A percentile compares a stretch with the other conserved stretches of the same genome.
Evolutionary conservation across 2,113 vertebrate species (phyloP).

Genomic region (Romanogobio albipinnatus): DNA sequence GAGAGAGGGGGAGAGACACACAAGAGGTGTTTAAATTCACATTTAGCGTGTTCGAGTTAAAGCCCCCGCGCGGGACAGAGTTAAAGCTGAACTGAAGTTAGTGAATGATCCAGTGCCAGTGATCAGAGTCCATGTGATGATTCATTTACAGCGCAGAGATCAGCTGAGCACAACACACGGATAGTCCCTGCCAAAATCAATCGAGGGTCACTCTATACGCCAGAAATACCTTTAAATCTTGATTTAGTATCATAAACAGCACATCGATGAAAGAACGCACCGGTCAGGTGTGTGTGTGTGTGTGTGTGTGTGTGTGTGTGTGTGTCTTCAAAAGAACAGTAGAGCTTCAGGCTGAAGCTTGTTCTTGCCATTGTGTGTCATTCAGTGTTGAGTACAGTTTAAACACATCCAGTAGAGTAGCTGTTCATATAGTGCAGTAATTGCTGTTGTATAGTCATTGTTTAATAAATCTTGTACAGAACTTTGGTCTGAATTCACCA

Average conservation of each 20-base stretch:
- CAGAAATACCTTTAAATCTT: background rate
- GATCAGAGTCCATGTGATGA: slow-evolving; percentile 20
- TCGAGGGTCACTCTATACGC: background rate
- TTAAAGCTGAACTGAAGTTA: background rate
- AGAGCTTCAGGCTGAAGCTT: background rate
- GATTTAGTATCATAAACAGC: background rate
- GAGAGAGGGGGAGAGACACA: background rate
- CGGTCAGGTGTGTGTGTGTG: too few species aligned
- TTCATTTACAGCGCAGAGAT: slow-evolving; percentile 17
- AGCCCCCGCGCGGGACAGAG: background rate
- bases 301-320: background rate
- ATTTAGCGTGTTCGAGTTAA: background rate
- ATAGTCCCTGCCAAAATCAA: slow-evolving; percentile 34
- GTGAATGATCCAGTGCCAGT: background rate
- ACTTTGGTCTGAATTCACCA: too few species aligned
- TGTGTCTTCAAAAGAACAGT: background rate
- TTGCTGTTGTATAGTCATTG: too few species aligned
- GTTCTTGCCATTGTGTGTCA: background rate
- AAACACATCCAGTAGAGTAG: background rate
- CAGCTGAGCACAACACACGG: slow-evolving; percentile 17
- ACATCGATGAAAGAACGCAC: background rate
- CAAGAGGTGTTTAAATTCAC: background rate
- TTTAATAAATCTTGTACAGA: too few species aligned
- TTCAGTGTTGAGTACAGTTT: background rate
- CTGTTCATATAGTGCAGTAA: background rate